Evolutionary conservation across 2,797 vertebrate species (phyloP), one percentile per base, ranked within the genome.

Genomic region (Anomalospiza imberbis): DNA sequence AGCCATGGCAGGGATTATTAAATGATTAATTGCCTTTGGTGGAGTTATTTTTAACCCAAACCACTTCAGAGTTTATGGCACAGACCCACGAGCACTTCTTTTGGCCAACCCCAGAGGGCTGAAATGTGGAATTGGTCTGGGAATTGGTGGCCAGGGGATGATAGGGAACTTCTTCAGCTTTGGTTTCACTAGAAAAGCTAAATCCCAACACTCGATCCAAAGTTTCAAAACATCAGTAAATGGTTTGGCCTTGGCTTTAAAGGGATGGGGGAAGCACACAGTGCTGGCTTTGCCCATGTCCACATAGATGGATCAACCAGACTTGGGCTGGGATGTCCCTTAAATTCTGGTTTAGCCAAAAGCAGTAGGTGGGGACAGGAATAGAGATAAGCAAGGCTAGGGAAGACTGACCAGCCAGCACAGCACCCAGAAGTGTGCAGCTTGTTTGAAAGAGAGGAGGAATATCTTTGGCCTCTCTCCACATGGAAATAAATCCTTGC

Each of bases 31-130:
- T 88, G 80, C 73, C 29, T 90, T 94, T 86, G 70, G 50, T 78
- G 58, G 60, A 66, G 90, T 94, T 96, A 95, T 96, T 95, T 96
- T 96, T 95, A 93, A 94, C 90, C 91, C 67, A 81, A 22, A 94
- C 94, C 61, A 32, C 68, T 91, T 68, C 42, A 68, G 89, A 84
- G 51, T 84, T 88, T 25, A 18, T 61, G 92, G 76, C 7, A 1
- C 61, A 94, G 88, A 66, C 63, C 76, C 89, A 72, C 21, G 10
- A 84, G 51, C 40, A 14, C 55, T 95, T 93, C 55, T 90, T 32
- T 58, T 94, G 93, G 91, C 88, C 83, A 86, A 9, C 24, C 73
- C 90, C 77, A n/a, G 83, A 84, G 83, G 70, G 62, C 66, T 93
- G 79, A 78, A 96, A 54, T 40, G 36, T n/a, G 68, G 94, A 84